A percentile compares a stretch with the other conserved stretches of the same genome.
These are phyloP conservation scores for Myotis brandtii DNA, from an alignment of 2,113 vertebrate species.

Conservation along the genomic window DNA sequence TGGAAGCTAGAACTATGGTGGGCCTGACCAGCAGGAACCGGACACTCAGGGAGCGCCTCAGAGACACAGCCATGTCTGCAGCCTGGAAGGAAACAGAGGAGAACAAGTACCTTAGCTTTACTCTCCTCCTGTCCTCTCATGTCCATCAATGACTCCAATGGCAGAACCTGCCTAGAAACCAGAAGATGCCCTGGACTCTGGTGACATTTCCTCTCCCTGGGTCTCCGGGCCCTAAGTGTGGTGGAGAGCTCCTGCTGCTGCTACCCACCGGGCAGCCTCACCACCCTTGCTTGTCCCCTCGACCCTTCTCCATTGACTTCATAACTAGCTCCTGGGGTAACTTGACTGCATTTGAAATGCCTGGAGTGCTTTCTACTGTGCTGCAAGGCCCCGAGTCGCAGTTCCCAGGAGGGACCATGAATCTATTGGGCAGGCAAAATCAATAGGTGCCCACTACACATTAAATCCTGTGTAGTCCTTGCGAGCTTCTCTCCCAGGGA, in stretches of 20 bases:
- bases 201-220: background rate
- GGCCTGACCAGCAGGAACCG: too few relatives aligned
- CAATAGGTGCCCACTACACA: background rate
- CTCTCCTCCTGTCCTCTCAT: too few relatives aligned
- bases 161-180: too few relatives aligned
- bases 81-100: too few relatives aligned
- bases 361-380: background rate
- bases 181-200: background rate
- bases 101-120: too few relatives aligned
- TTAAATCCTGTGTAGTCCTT: background rate
- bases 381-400: background rate
- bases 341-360: background rate
- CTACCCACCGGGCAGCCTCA: rapidly evolving
- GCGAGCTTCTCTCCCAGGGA: background rate
- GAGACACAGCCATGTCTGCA: too few relatives aligned
- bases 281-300: too few relatives aligned
- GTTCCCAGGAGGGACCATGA: background rate
- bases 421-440: background rate
- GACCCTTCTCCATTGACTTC: background rate
- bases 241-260: background rate
- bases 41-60: too few relatives aligned
- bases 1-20: too few relatives aligned
- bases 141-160: too few relatives aligned
- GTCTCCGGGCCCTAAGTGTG: background rate
- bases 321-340: background rate